A percentile compares a stretch with the other conserved stretches of the same genome.
phyloP scores from a whole-genome alignment of 2,888 invertebrate genomes.

The Hermodice carunculata region DNA sequence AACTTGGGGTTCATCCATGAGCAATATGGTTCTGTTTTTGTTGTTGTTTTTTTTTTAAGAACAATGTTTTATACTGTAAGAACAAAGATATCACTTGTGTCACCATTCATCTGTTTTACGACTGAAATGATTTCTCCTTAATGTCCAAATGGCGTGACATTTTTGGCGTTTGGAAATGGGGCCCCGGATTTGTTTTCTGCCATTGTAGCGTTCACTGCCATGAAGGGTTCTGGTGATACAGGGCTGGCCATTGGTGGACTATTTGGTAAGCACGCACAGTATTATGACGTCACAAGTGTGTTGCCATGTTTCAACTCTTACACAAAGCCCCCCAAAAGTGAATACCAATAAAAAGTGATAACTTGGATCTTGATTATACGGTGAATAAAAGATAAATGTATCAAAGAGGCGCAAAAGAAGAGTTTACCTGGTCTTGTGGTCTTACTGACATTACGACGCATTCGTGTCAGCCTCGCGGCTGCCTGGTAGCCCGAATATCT shows the following conservation, averaged over 20 bases:
- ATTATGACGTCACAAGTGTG: not conserved
- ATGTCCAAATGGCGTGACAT: conserved; percentile 74
- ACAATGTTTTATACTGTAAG: not conserved
- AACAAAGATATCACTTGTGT: not conserved
- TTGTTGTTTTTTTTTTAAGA: no score
- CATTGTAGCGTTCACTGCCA: conserved; percentile 72
- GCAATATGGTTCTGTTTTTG: no score
- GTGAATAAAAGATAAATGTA: no score
- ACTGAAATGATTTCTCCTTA: conserved; percentile 7
- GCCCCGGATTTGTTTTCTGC: conserved; percentile 79
- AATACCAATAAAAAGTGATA: no score
- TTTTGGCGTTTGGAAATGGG: conserved; percentile 80
- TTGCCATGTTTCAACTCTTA: not conserved
- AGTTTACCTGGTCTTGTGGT: no score
- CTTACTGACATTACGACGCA: no score
- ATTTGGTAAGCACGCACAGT: conserved; percentile 20
- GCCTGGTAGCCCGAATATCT: no score
- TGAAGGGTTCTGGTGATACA: conserved; percentile 60
- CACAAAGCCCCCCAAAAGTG: no score
- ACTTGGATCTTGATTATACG: no score
- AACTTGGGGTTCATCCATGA: no score
- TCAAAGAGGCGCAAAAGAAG: no score
- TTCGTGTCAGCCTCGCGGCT: not conserved
- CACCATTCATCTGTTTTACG: not conserved
- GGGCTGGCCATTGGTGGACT: conserved; percentile 67